Base-by-base conservation (phyloP, 2,797 vertebrate species). In the Prunella strophiata region DNA sequence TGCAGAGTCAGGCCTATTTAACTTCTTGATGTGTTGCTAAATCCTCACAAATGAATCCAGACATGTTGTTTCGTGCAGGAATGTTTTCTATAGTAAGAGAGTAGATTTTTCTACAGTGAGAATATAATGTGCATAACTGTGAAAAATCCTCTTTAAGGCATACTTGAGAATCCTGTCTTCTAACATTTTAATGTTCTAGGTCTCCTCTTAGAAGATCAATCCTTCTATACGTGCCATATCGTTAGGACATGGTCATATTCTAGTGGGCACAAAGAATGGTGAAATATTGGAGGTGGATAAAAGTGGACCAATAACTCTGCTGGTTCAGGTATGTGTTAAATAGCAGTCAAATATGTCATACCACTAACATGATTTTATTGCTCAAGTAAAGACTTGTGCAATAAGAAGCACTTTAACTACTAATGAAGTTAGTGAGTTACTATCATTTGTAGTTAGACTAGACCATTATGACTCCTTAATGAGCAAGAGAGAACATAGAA, bases 161-260 rank as follows among this genome's bases (percentile, higher is more conserved):
- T 21, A 38, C 9, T 62, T 90, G 25, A 79, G 48, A 82, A 50
- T 82, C 25, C 88, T 70, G 19, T 82, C 22, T 89, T 71, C 15
- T 82, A 88, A 67, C 59, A n/a, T 73, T 91, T 96, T 95, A 23
- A 95, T 8, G 7, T 97, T 97, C 51, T 97, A 99, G 99, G 99
- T 97, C 98, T 99, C 94, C 98, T 99, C 66, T 96, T 99, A 95
- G 99, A 99, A 98, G 99, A 99, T n/a, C 97, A 99, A 99, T 96
- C 99, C 99, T 58, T 99, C 99, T 87, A 99, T 99, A 97, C 99
- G 99, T 98, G 99, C 99, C 98, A 99, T 99, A 98, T 99, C 99
- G 3, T 97, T 99, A 96, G 99, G 99, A 96, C 99, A 99, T 50
- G 99, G 99, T 94, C 98, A 99, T 98, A 99, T 99, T 97, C 98